Percentiles rank a stretch among this genome's conserved stretches.
These are phyloP conservation scores for Mystacornis crossleyi DNA, from an alignment of 2,113 vertebrate genomes.

Conservation along the genomic window DNA sequence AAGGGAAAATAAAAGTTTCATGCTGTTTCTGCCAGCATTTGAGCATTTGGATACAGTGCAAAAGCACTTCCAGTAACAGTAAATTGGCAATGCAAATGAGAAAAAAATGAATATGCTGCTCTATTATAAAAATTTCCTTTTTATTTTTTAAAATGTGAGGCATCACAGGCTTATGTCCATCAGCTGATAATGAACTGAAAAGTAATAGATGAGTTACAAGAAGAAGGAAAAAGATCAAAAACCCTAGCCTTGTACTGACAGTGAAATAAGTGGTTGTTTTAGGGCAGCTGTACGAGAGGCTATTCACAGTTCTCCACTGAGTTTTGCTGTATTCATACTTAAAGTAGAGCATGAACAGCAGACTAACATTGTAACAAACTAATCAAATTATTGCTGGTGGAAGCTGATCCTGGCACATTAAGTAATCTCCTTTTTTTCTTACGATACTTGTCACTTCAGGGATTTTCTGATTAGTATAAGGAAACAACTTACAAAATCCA, in stretches of 20 bases:
- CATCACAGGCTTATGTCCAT: not conserved
- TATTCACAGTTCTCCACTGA: not conserved
- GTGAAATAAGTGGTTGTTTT: not conserved
- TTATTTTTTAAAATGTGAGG: not conserved
- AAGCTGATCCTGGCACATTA: not conserved
- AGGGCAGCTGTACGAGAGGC: not conserved
- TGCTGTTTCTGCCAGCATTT: not conserved
- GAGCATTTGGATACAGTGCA: not conserved
- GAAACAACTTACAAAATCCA: not conserved
- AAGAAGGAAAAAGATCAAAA: not conserved
- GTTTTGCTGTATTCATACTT: not conserved
- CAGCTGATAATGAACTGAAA: not conserved
- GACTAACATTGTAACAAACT: not conserved
- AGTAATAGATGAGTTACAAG: not conserved
- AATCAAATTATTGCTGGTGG: not conserved
- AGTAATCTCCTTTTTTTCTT: not conserved
- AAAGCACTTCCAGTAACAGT: not conserved
- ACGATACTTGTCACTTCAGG: not conserved
- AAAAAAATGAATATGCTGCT: not conserved
- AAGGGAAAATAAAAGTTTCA: not conserved
- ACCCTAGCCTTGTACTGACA: not conserved
- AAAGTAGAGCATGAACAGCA: not conserved
- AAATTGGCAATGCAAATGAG: not conserved
- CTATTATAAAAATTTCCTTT: not conserved
- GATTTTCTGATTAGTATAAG: not conserved